These are phyloP conservation scores for Dioctria rufipes DNA, from an alignment of 2,888 invertebrate genomes.

Conservation along the genomic window DNA sequence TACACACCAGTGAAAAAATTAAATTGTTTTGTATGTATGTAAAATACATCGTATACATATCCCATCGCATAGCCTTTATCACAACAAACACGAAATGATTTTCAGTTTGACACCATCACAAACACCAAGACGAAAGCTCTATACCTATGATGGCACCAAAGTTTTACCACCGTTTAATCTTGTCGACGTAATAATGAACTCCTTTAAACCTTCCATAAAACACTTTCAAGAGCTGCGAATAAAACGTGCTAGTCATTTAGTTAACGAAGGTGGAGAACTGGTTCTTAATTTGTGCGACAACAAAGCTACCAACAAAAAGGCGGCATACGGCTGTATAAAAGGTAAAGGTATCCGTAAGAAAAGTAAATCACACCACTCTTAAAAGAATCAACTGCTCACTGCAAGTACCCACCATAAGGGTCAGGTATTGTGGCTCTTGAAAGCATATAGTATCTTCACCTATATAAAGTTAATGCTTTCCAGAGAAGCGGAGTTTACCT, in stretches of 20 bases:
- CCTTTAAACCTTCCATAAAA: slow-evolving; percentile 37
- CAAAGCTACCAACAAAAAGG: slow-evolving; percentile 31
- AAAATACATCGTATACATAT: too few species aligned
- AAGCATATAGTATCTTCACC: neutral
- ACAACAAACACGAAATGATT: too few species aligned
- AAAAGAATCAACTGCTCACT: neutral
- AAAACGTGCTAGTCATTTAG: slow-evolving; percentile 17
- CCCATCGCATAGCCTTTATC: too few species aligned
- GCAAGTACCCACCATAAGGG: neutral
- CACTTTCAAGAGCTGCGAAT: slow-evolving; percentile 38
- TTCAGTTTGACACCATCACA: too few species aligned
- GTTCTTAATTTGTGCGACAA: slow-evolving; percentile 42
- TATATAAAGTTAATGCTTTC: neutral
- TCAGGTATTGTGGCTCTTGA: slow-evolving; percentile 9
- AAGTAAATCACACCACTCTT: slow-evolving; percentile 28
- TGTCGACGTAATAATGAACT: slow-evolving; percentile 30
- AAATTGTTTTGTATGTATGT: too few species aligned
- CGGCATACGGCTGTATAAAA: slow-evolving; percentile 11
- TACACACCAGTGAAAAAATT: too few species aligned
- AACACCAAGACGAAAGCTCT: too few species aligned
- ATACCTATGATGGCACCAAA: neutral
- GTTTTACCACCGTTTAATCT: slow-evolving; percentile 7
- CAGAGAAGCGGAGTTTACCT: neutral
- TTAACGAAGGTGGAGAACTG: slow-evolving; percentile 41
- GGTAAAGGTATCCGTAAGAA: slow-evolving; percentile 1